phyloP scores from a whole-genome alignment of 2,797 vertebrate species.

The Ammospiza maritima region DNA sequence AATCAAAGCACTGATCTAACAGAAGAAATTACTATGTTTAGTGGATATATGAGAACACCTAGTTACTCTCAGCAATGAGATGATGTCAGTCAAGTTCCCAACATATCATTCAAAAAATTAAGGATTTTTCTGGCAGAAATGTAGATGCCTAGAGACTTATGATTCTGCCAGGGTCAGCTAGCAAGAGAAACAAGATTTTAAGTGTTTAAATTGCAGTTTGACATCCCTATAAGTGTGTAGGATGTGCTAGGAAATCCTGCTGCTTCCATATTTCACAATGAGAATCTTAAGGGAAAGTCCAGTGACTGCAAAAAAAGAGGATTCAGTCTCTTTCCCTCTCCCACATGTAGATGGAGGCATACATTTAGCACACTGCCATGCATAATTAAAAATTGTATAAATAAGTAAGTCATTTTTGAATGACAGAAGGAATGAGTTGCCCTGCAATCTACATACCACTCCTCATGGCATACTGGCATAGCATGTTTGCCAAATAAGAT shows the following conservation, averaged over 20 bases:
- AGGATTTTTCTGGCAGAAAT: background rate
- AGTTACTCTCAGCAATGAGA: background rate
- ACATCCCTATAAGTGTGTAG: background rate
- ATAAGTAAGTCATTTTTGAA: background rate
- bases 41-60: background rate
- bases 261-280: background rate
- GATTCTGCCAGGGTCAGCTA: background rate
- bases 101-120: background rate
- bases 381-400: background rate
- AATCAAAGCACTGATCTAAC: background rate
- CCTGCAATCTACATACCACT: background rate
- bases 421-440: background rate
- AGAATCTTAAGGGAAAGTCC: background rate
- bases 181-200: background rate
- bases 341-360: background rate
- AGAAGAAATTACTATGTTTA: background rate
- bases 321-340: background rate
- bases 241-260: background rate
- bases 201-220: background rate
- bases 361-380: background rate
- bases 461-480: background rate
- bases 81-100: background rate
- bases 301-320: background rate
- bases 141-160: background rate
- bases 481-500: background rate